Base-by-base conservation (phyloP, 1,140 invertebrate genomes). In the Leptinotarsa texana region DNA sequence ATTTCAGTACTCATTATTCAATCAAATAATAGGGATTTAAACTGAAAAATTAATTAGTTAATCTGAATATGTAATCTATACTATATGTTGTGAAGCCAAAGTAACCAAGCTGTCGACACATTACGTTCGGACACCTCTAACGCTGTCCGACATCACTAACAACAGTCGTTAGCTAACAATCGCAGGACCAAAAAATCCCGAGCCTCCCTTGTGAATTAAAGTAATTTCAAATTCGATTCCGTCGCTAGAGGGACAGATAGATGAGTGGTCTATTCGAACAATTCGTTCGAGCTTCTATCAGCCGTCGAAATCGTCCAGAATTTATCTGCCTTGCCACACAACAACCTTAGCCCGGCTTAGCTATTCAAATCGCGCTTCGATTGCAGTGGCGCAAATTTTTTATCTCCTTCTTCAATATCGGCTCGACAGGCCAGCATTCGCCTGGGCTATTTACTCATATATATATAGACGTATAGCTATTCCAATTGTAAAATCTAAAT, bases 211-310 rank as follows among this genome's bases (percentile, higher is more conserved):
- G 83, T 78, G 83, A 84, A 84, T 84, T 84, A 84, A 84, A 84
- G 83, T 84, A 84, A 84, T 84, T 84, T 84, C 83, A 83, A 84
- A 84, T 84, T 84, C 83, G 83, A 84, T 84, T 84, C 82, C 82
- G 80, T 80, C 82, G 82, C 81, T 80, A 82, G 81, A 83, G 83
- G 83, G 83, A 84, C 83, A 84, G 82, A 83, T 82, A 83, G 83
- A 84, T 84, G 83, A 84, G 83, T 83, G 83, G 82, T 83, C 78
- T 80, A 82, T 75, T 76, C 78, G 78, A 75, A 78, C 83, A 83
- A 80, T 80, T 79, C 82, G 81, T 81, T 82, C 69, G 66, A 75
- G 68, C 72, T 78, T 79, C 77, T 80, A 80, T 82, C 75, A 77
- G 75, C 74, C 80, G 79, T 75, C 71, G 78, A 77, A 77, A 73